These are phyloP conservation scores for Sparidentex hasta DNA, from an alignment of 2,797 vertebrate genomes.

Conservation along the genomic window DNA sequence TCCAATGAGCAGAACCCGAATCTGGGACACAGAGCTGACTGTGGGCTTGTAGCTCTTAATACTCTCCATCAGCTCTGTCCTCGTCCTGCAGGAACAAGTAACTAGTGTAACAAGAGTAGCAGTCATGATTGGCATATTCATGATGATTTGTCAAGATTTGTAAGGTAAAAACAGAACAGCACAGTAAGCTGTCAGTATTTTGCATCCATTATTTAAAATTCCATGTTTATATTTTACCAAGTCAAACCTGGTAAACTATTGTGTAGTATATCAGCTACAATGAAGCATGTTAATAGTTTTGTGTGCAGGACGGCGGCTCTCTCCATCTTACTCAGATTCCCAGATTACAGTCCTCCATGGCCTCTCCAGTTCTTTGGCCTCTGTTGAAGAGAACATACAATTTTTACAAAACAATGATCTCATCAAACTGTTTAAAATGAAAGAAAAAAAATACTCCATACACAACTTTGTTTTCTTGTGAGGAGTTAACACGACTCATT, in stretches of 20 bases:
- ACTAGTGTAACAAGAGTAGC: no score
- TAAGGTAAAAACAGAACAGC: no score
- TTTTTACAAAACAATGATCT: not conserved
- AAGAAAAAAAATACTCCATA: no score
- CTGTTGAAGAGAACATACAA: conserved; percentile 19
- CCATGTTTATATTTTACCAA: not conserved
- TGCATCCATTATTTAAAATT: no score
- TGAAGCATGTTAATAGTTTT: not conserved
- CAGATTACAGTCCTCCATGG: conserved; percentile 48
- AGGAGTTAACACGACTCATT: no score
- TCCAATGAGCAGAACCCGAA: conserved; percentile 72
- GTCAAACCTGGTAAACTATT: no score
- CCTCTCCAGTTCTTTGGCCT: not conserved
- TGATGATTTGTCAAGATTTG: no score
- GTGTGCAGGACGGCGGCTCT: not conserved
- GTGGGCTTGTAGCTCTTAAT: conserved; percentile 53
- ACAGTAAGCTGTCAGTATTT: no score
- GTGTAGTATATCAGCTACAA: no score
- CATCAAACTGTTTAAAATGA: not conserved
- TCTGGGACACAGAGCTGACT: conserved; percentile 29
- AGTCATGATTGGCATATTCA: no score
- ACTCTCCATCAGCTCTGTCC: conserved; percentile 41
- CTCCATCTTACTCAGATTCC: conserved; percentile 24
- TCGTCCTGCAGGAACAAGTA: conserved; percentile 50
- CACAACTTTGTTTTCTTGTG: no score